A percentile compares a stretch with the other conserved stretches of the same genome.
These are phyloP conservation scores for Catharus minimus DNA, from an alignment of 2,113 vertebrate genomes.

Conservation along the genomic window DNA sequence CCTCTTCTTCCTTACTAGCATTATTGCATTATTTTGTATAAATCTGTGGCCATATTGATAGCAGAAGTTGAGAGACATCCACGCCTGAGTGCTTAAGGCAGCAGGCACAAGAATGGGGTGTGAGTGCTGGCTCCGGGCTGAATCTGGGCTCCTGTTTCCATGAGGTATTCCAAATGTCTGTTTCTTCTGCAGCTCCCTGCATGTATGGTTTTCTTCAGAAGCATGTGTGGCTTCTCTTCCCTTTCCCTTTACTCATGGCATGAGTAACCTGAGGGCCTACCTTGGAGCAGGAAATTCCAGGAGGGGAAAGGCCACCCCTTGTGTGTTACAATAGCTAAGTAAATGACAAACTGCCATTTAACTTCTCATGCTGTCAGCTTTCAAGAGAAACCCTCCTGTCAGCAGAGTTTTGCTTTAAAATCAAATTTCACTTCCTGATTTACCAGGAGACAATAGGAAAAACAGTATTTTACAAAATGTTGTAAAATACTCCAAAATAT, in stretches of 20 bases:
- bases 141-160: not conserved
- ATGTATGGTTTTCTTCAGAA: not conserved
- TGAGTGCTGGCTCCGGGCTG: not conserved
- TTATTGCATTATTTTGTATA: not conserved
- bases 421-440: not conserved
- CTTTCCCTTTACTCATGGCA: not conserved
- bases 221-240: not conserved
- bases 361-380: not conserved
- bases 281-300: conserved; percentile 53
- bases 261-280: conserved; percentile 33
- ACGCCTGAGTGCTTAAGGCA: not conserved
- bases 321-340: conserved; percentile 3
- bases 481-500: not conserved
- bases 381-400: not conserved
- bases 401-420: not conserved
- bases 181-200: not conserved
- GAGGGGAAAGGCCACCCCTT: conserved; percentile 16
- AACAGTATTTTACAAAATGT: not conserved
- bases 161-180: not conserved
- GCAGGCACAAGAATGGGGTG: fast-evolving
- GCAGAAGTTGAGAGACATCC: not conserved
- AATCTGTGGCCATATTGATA: not conserved
- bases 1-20: not conserved
- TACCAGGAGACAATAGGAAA: not conserved
- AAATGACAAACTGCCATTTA: conserved; percentile 18